Evolutionary conservation across 2,113 vertebrate genomes (phyloP), one percentile per base, ranked within the genome.

Genomic region (Asarcornis scutulata): DNA sequence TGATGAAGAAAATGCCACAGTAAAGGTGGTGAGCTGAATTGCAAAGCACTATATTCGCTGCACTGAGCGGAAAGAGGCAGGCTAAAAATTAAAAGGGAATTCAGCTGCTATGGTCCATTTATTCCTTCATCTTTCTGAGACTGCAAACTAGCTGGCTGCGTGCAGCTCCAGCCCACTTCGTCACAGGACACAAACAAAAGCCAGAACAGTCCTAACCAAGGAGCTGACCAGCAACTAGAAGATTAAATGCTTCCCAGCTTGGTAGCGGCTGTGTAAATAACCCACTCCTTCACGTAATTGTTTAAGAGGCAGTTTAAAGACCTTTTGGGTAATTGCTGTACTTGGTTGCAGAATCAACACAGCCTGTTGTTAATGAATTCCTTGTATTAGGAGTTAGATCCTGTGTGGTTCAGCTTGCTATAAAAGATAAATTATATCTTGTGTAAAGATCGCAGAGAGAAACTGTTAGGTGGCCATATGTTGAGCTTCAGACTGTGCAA

Each of bases 281-380:
- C 36, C 32, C 18, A 20, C 62, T 60, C 56, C 76, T 83, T 56
- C 68, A 75, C 64, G 68, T 48, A 72, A 44, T 22, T 67, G 69
- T 66, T 82, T n/a, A 63, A 59, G 15, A 68, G 42, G 16, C 38
- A 64, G 68, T 74, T 82, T 74, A 91, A 95, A 91, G 62, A 83
- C 56, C 69, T 85, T 90, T 38, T 13, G 63, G 68, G 69, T 71
- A 96, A 95, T 75, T 88, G 81, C 29, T 66, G 4, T 66, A 62
- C 81, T 89, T 83, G 60, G 62, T 78, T 78, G 44, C 86, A 85
- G 71, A 64, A 83, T 78, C 93, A 93, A 86, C 75, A 38, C 1
- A 58, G 64, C 25, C 68, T 38, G 38, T 89, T 93, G 60, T 38
- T 95, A 84, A 95, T 56, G 72, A 94, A 76, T 88, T 76, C 36